Conservation (phyloP, 2,113 vertebrate species). For the Pollimyrus isidori region DNA sequence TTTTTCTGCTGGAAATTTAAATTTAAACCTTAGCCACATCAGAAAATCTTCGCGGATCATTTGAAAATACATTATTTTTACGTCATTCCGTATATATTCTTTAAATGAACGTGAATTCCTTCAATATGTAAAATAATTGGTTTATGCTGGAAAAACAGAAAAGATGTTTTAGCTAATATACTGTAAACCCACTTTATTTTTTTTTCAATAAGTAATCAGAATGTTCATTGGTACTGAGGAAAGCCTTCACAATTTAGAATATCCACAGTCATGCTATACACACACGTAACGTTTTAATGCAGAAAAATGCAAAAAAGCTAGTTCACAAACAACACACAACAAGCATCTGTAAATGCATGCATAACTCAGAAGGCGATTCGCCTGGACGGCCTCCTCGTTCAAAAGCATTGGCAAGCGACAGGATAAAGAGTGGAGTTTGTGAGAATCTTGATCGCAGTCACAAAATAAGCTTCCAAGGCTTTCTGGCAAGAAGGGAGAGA, state of each 20-base stretch:
- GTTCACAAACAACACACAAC: neutral
- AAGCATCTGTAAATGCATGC: conserved; percentile 8
- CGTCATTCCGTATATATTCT: neutral
- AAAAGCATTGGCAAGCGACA: neutral
- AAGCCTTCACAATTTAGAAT: neutral
- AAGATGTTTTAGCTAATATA: neutral
- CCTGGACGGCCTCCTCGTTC: neutral
- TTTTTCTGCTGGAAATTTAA: neutral
- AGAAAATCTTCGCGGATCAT: neutral
- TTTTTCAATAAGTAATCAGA: neutral
- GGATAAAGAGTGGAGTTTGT: neutral
- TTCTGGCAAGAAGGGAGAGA: neutral
- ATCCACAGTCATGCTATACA: neutral
- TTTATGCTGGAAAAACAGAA: neutral
- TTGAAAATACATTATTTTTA: neutral
- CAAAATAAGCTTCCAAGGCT: conserved; percentile 9
- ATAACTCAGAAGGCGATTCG: neutral
- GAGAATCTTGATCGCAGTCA: conserved; percentile 9
- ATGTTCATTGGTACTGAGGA: neutral
- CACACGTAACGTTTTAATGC: neutral
- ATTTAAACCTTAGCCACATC: neutral
- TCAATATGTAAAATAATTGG: neutral
- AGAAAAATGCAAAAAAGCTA: neutral
- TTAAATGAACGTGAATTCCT: neutral
- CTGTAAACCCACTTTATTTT: neutral